Evolutionary conservation across 1,140 invertebrate genomes (phyloP).

Genomic region (Thalassaphorura encarpata): DNA sequence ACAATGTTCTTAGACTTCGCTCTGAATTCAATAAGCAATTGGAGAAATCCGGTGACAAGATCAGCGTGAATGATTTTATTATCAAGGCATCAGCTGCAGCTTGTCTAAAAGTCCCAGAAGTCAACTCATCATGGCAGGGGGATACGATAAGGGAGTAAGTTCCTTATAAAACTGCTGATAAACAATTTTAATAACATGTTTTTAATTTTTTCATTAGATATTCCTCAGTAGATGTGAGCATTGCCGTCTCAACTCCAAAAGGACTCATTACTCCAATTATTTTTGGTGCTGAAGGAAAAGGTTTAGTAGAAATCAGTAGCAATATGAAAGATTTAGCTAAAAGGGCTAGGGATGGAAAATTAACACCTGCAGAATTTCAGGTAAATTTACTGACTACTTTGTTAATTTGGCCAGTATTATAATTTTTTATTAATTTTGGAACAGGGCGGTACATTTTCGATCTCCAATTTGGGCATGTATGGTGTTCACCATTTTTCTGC

Average conservation of each 20-base stretch:
- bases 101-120: slow-evolving; percentile 84
- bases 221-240: slow-evolving; percentile 85
- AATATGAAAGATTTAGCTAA: slow-evolving; percentile 73
- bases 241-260: slow-evolving; percentile 90
- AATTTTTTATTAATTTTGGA: slow-evolving; percentile 24
- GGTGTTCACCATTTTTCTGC: slow-evolving; percentile 61
- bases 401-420: too few relatives aligned
- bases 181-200: slow-evolving; percentile 3
- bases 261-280: slow-evolving; percentile 98
- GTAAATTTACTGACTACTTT: too few relatives aligned
- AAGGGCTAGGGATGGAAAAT: slow-evolving; percentile 86
- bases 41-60: slow-evolving; percentile 68
- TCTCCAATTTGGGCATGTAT: slow-evolving; percentile 98
- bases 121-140: slow-evolving; percentile 92
- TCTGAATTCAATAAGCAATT: slow-evolving; percentile 60
- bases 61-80: slow-evolving; percentile 96
- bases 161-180: background rate
- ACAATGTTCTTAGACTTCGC: slow-evolving; percentile 62
- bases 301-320: slow-evolving; percentile 75
- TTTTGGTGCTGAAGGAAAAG: slow-evolving; percentile 85
- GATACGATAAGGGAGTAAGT: slow-evolving; percentile 85
- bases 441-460: slow-evolving; percentile 61
- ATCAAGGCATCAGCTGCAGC: slow-evolving; percentile 91
- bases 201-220: slow-evolving; percentile 46
- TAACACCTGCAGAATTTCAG: slow-evolving; percentile 95